Evolutionary conservation across 2,888 invertebrate species (phyloP).

Genomic region (Drosophila borealis): DNA sequence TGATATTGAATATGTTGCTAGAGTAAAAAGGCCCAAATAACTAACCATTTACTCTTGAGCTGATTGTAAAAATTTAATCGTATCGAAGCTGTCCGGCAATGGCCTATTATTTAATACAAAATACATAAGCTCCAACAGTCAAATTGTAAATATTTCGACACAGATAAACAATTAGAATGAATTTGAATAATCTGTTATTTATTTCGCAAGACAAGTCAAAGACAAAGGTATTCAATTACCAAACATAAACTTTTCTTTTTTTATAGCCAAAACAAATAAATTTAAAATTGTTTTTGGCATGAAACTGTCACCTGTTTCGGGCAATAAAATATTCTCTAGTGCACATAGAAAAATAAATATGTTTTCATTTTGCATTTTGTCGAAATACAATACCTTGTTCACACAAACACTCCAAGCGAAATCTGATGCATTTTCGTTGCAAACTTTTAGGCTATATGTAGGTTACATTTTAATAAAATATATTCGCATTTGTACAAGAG

Average conservation of each 20-base stretch:
- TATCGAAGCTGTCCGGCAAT: too few species aligned
- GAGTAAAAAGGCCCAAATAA: too few species aligned
- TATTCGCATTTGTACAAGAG: conserved; percentile 7
- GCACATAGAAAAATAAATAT: background rate
- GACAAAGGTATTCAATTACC: background rate
- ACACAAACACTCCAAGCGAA: background rate
- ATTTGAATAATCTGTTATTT: background rate
- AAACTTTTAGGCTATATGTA: background rate
- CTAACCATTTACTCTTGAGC: too few species aligned
- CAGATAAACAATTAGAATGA: background rate
- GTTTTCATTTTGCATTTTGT: background rate
- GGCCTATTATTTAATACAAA: too few species aligned
- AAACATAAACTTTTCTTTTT: background rate
- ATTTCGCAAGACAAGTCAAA: background rate
- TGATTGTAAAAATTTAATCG: too few species aligned
- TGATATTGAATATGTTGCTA: too few species aligned
- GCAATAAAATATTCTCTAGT: background rate
- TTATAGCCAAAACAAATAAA: background rate
- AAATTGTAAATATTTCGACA: background rate
- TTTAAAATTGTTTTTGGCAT: background rate
- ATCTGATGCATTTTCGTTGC: conserved; percentile 1
- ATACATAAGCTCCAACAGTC: too few species aligned
- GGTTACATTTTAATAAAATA: conserved; percentile 14
- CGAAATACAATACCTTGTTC: conserved; percentile 5
- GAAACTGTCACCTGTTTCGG: background rate